phyloP scores from a whole-genome alignment of 2,888 invertebrate species.

The Rotaria sp. region DNA sequence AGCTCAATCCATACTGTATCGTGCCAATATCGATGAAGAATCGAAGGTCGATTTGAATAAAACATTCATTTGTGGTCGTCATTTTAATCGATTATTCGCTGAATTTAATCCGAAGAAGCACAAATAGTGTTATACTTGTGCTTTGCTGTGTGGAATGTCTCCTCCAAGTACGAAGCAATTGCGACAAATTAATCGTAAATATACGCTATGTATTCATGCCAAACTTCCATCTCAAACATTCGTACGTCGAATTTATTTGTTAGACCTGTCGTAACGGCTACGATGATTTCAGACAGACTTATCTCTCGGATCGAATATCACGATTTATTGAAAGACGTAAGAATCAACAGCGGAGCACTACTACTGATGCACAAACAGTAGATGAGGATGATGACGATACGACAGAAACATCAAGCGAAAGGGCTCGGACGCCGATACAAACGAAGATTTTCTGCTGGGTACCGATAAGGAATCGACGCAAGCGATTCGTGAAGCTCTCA shows the following conservation, averaged over 20 bases:
- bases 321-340: not conserved
- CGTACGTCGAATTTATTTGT: not conserved
- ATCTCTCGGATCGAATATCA: not conserved
- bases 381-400: not conserved
- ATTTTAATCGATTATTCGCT: not conserved
- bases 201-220: not conserved
- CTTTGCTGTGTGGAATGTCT: not conserved
- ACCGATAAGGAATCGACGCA: not conserved
- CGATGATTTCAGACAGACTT: not conserved
- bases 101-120: not conserved
- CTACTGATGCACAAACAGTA: not conserved
- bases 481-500: not conserved
- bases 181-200: not conserved
- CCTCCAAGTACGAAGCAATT: not conserved
- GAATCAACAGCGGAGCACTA: not conserved
- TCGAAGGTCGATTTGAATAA: not conserved
- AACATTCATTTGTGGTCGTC: not conserved
- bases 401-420: not conserved
- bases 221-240: not conserved
- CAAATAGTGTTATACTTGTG: not conserved
- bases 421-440: not conserved
- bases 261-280: not conserved
- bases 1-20: not conserved
- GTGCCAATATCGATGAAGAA: not conserved
- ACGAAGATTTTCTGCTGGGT: not conserved